Evolutionary conservation across 1,140 invertebrate genomes (phyloP).

Genomic region (Plutomurus gul): DNA sequence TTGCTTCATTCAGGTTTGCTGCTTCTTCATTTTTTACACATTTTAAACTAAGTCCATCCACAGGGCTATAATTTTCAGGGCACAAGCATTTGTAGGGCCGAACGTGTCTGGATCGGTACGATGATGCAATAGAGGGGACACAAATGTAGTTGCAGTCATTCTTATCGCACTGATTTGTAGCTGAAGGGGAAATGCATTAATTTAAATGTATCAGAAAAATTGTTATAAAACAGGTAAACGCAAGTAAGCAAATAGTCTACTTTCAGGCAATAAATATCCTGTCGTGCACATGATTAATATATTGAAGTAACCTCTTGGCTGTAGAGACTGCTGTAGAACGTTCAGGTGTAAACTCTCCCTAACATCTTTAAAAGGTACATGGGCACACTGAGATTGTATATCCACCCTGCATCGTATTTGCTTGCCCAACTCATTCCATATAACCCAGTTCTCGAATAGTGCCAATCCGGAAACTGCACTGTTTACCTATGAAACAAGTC

Average conservation of each 20-base stretch:
- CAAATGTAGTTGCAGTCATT: constrained; percentile 20
- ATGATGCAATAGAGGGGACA: neutral
- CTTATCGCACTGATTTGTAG: neutral
- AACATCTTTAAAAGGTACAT: neutral
- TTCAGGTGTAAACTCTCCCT: neutral
- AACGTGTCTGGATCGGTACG: neutral
- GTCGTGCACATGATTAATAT: neutral
- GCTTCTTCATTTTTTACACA: neutral
- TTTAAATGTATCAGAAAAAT: no score
- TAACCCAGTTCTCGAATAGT: constrained; percentile 32
- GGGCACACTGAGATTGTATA: constrained; percentile 2
- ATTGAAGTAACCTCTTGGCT: constrained; percentile 17
- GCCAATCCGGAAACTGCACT: neutral
- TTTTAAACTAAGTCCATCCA: neutral
- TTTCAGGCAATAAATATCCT: neutral
- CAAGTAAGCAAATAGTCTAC: neutral
- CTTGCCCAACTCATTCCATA: constrained; percentile 19
- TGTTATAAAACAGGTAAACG: no score
- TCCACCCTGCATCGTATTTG: neutral
- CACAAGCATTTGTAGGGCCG: neutral
- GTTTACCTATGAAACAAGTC: neutral
- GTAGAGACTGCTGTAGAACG: constrained; percentile 26
- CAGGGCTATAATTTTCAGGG: neutral
- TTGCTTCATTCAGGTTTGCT: neutral
- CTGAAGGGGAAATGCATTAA: neutral